phyloP scores from a whole-genome alignment of 2,888 invertebrate genomes.

The Plebejus argus region DNA sequence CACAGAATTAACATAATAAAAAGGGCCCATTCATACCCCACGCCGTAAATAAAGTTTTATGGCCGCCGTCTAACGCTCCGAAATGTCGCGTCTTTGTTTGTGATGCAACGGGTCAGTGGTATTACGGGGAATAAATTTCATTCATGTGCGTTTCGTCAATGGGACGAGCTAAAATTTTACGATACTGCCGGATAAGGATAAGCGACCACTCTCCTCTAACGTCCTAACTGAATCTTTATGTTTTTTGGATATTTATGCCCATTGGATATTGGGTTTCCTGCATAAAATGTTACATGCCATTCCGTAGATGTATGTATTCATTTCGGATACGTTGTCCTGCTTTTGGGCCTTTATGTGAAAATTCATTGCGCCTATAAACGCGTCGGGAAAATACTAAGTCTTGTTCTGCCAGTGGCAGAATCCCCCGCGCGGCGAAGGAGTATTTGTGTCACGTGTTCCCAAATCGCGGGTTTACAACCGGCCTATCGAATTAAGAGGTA shows the following conservation, averaged over 20 bases:
- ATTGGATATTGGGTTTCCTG: conserved; percentile 12
- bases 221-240: conserved; percentile 22
- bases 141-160: conserved; percentile 28
- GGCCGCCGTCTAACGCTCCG: conserved; percentile 72
- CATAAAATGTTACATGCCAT: conserved; percentile 12
- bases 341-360: neutral
- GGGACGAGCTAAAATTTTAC: conserved; percentile 25
- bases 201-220: neutral
- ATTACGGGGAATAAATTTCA: conserved; percentile 20
- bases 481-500: conserved; percentile 38
- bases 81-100: conserved; percentile 56
- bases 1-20: conserved; percentile 75
- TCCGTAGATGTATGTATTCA: neutral
- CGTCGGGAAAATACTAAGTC: too few species aligned
- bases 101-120: conserved; percentile 27
- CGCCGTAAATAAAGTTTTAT: conserved; percentile 76
- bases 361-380: too few species aligned
- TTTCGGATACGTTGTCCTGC: neutral
- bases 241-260: conserved; percentile 18
- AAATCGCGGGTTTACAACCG: conserved; percentile 39
- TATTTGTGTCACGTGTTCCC: neutral
- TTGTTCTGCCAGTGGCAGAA: neutral
- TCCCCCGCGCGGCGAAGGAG: neutral
- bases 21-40: conserved; percentile 68
- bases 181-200: neutral